phyloP scores from a whole-genome alignment of 2,113 vertebrate species.

The Tenebrosternarchus preto region DNA sequence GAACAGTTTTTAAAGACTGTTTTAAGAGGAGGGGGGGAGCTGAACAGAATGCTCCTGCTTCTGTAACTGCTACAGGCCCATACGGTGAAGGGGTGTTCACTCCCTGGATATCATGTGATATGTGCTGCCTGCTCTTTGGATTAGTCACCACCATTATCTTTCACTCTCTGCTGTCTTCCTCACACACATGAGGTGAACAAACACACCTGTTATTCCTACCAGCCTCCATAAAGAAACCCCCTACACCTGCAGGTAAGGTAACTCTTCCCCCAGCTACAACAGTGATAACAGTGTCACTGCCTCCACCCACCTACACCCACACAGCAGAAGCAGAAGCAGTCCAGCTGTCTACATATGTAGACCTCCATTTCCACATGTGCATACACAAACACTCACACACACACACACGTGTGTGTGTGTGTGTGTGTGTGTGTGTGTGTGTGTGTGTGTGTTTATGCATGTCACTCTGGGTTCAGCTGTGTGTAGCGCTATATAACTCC shows the following conservation, averaged over 20 bases:
- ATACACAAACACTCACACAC: background rate
- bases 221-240: too few species aligned
- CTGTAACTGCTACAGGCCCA: conserved; percentile 3
- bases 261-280: background rate
- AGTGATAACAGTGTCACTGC: too few species aligned
- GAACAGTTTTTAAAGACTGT: conserved; percentile 2
- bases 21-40: background rate
- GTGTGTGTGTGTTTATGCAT: background rate
- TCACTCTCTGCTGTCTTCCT: background rate
- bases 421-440: too few species aligned
- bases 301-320: background rate
- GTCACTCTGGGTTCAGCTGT: background rate
- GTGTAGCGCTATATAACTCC: too few species aligned
- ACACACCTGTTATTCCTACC: too few species aligned
- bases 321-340: background rate
- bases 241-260: too few species aligned
- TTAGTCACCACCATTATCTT: background rate
- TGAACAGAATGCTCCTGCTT: too few species aligned
- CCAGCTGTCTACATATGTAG: background rate
- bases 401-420: too few species aligned
- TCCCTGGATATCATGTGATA: background rate
- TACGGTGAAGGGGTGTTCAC: background rate
- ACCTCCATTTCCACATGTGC: background rate
- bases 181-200: background rate
- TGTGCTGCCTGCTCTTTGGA: background rate